Evolutionary conservation across 1,140 invertebrate genomes (phyloP).

Genomic region (Drosophila orosa): DNA sequence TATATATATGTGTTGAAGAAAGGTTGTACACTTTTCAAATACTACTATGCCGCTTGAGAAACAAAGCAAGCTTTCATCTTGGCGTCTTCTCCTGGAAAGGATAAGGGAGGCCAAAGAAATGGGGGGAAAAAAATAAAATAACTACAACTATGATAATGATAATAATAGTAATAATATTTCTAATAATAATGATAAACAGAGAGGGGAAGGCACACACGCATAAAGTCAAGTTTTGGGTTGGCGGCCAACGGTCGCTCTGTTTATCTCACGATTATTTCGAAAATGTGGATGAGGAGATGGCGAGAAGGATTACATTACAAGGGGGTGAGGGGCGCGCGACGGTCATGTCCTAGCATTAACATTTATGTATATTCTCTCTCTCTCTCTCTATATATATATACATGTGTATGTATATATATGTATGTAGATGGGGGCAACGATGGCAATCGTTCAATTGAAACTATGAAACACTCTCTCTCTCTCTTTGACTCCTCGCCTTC

Average conservation of each 20-base stretch:
- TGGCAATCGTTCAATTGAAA: slow-evolving; percentile 39
- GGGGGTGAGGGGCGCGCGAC: slow-evolving; percentile 18
- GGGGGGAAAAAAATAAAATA: slow-evolving; percentile 4
- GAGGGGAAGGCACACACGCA: slow-evolving; percentile 51
- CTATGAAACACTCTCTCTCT: slow-evolving; percentile 48
- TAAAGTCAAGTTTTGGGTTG: slow-evolving; percentile 40
- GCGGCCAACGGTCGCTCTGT: slow-evolving; percentile 12
- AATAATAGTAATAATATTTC: slow-evolving; percentile 1
- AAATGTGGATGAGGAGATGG: slow-evolving; percentile 7
- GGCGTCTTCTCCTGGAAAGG: not conserved
- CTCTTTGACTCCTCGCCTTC: slow-evolving; percentile 1
- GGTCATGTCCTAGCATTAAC: slow-evolving; percentile 44
- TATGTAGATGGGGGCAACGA: slow-evolving; percentile 26
- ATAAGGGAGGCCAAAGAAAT: not conserved
- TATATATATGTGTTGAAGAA: slow-evolving; percentile 18
- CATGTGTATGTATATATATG: slow-evolving; percentile 14
- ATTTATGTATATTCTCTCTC: slow-evolving; percentile 38
- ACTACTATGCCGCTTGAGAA: slow-evolving; percentile 15
- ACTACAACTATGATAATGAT: slow-evolving; percentile 41
- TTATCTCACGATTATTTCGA: not conserved
- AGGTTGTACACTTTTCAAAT: slow-evolving; percentile 24
- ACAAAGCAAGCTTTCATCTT: not conserved
- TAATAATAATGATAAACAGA: slow-evolving; percentile 44
- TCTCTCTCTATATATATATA: not conserved
- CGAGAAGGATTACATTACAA: slow-evolving; percentile 30